Evolutionary conservation across 1,140 invertebrate species (phyloP).

Genomic region (silkworm (Bombyx mori)): ASM3026992v2 NC_085119.1:11002001-11002500

Average conservation of each 20-base stretch:
- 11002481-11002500: slow-evolving; percentile 58
- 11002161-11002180: slow-evolving; percentile 62
- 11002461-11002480: slow-evolving; percentile 53
- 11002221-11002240: slow-evolving; percentile 62
- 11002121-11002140: slow-evolving; percentile 84
- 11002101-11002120: slow-evolving; percentile 80
- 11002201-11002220: slow-evolving; percentile 32
- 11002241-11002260: slow-evolving; percentile 60
- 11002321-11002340: slow-evolving; percentile 60
- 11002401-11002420: slow-evolving; percentile 54
- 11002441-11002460: slow-evolving; percentile 60
- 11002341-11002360: slow-evolving; percentile 37
- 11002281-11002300: slow-evolving; percentile 62
- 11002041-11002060: slow-evolving; percentile 68
- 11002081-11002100: slow-evolving; percentile 80
- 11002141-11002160: slow-evolving; percentile 66
- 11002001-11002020: slow-evolving; percentile 73
- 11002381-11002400: slow-evolving; percentile 56
- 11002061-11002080: slow-evolving; percentile 81
- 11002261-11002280: slow-evolving; percentile 49
- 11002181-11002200: slow-evolving; percentile 20
- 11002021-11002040: slow-evolving; percentile 75
- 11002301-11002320: slow-evolving; percentile 57
- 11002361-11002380: slow-evolving; percentile 51
- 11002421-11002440: slow-evolving; percentile 31